Conservation (phyloP, 2,113 vertebrate genomes). For the Eudyptes chrysolophus region DNA sequence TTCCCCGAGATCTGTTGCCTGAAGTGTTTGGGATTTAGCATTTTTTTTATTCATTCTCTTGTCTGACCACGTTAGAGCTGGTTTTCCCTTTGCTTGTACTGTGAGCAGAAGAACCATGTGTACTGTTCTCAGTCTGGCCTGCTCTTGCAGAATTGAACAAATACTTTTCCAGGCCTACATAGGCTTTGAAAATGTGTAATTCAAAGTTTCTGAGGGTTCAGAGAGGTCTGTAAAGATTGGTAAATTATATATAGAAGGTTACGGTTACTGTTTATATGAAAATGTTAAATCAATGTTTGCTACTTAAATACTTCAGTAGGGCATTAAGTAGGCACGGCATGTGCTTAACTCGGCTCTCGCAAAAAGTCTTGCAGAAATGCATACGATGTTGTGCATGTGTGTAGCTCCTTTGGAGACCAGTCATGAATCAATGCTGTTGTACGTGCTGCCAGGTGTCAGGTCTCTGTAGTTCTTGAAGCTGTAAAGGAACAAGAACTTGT, state of each 20-base stretch:
- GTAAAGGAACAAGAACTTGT: not conserved
- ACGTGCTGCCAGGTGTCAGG: not conserved
- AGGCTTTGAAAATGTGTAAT: not conserved
- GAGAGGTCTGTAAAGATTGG: not conserved
- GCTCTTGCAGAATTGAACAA: not conserved
- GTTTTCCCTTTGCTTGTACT: not conserved
- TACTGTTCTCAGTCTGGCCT: not conserved
- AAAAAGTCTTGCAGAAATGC: not conserved
- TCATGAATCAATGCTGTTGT: not conserved
- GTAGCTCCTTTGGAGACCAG: not conserved
- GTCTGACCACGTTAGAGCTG: not conserved
- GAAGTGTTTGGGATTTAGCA: not conserved
- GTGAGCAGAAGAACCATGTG: not conserved
- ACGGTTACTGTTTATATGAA: not conserved
- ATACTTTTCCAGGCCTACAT: not conserved
- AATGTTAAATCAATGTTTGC: accelerated
- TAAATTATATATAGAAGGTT: not conserved
- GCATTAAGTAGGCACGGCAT: not conserved
- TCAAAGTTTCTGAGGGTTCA: not conserved
- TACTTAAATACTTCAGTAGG: not conserved
- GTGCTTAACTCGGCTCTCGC: not conserved
- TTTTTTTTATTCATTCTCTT: not conserved
- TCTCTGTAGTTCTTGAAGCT: not conserved
- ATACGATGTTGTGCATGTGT: not conserved
- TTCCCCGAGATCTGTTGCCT: not conserved